Evolutionary conservation across 2,888 invertebrate genomes (phyloP).

Genomic region (Nemurella pictetii): DNA sequence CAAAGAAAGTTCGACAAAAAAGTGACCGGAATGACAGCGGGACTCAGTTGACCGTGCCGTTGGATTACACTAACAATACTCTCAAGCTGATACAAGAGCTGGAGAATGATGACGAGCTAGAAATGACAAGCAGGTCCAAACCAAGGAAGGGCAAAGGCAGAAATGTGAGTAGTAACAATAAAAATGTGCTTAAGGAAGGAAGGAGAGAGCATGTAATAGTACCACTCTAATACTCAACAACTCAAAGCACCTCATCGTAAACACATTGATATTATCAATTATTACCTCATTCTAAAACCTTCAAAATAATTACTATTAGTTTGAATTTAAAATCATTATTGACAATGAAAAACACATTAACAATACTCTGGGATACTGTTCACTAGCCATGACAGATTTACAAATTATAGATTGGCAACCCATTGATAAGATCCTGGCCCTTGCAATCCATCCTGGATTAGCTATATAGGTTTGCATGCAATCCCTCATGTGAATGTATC

Average conservation of each 20-base stretch:
- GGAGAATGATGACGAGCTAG: not conserved
- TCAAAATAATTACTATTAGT: not conserved
- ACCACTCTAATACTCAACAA: not conserved
- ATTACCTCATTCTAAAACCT: no score
- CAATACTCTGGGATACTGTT: no score
- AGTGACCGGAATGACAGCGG: not conserved
- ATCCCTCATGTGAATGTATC: no score
- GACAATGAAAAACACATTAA: no score
- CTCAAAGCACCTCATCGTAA: not conserved
- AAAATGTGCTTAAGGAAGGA: conserved; percentile 12
- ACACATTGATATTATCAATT: not conserved
- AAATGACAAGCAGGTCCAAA: conserved; percentile 21
- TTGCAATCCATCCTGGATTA: no score
- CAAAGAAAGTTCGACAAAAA: conserved; percentile 8
- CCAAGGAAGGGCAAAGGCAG: conserved; percentile 22
- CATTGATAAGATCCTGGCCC: no score
- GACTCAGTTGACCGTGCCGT: not conserved
- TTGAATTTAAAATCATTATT: not conserved
- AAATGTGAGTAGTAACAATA: conserved; percentile 17
- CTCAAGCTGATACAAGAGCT: not conserved
- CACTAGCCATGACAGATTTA: no score
- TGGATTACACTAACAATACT: conserved; percentile 23
- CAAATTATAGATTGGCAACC: no score
- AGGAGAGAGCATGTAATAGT: not conserved
- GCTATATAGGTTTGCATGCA: no score